Evolutionary conservation across 1,140 invertebrate species (phyloP).

Genomic region (Zaprionus nigranus): DNA sequence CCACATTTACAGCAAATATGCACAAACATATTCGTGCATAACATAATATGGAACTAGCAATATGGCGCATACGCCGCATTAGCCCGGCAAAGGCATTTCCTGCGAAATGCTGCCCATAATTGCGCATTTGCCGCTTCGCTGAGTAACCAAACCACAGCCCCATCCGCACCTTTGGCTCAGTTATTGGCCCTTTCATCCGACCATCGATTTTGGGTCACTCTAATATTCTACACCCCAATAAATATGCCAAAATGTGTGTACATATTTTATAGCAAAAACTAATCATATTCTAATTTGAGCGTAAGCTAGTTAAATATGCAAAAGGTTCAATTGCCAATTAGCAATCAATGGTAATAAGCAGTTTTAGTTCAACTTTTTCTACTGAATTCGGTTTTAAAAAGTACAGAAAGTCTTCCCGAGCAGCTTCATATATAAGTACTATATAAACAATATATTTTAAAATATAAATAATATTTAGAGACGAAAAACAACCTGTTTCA

Average conservation of each 20-base stretch:
- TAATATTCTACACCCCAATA: neutral
- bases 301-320: neutral
- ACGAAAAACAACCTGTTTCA: neutral
- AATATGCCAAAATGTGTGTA: neutral
- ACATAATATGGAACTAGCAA: conserved; percentile 46
- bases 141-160: conserved; percentile 47
- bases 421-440: no score
- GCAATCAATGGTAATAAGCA: no score
- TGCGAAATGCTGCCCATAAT: conserved; percentile 53
- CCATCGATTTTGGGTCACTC: conserved; percentile 51
- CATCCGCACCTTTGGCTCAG: conserved; percentile 16
- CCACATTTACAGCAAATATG: conserved; percentile 25
- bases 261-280: neutral
- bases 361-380: no score
- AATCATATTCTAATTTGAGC: neutral
- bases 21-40: conserved; percentile 7
- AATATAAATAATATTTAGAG: neutral
- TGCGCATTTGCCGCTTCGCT: conserved; percentile 71
- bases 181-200: conserved; percentile 10
- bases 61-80: conserved; percentile 54
- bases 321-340: no score
- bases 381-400: no score
- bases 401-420: no score
- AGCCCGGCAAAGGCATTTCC: conserved; percentile 42
- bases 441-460: neutral